Evolutionary conservation across 2,113 vertebrate genomes (phyloP).

Genomic region (Channa maculata): DNA sequence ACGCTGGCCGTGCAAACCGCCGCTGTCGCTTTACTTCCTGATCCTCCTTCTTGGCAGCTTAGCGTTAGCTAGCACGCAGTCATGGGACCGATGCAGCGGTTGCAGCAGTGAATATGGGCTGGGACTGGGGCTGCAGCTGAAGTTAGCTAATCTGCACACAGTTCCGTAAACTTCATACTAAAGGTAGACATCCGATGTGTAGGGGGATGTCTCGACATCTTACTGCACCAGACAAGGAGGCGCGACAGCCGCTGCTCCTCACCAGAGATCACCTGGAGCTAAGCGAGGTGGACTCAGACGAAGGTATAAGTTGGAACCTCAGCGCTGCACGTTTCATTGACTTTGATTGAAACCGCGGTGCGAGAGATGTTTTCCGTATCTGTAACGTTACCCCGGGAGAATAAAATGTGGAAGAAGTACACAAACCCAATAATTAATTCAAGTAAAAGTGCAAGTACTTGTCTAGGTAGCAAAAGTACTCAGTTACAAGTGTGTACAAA

Average conservation of each 20-base stretch:
- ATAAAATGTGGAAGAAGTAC: too few species aligned
- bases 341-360: too few species aligned
- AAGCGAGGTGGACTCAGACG: constrained; percentile 54
- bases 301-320: constrained; percentile 50
- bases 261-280: neutral
- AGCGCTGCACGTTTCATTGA: too few species aligned
- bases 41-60: constrained; percentile 51
- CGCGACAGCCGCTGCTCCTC: constrained; percentile 72
- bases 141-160: neutral
- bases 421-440: too few species aligned
- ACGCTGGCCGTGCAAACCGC: constrained; percentile 20
- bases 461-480: too few species aligned
- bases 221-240: constrained; percentile 46
- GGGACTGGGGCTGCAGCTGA: neutral
- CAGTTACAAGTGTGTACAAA: too few species aligned
- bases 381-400: too few species aligned
- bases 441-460: too few species aligned
- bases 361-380: too few species aligned
- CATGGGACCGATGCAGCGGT: constrained; percentile 33
- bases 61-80: constrained; percentile 46
- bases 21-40: constrained; percentile 68
- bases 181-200: too few species aligned
- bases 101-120: neutral
- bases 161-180: too few species aligned
- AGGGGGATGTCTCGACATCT: constrained; percentile 59